A percentile compares a stretch with the other conserved stretches of the same genome.
These are phyloP conservation scores for Platerodrilus igneus DNA, from an alignment of 2,888 invertebrate genomes.

Conservation along the genomic window DNA sequence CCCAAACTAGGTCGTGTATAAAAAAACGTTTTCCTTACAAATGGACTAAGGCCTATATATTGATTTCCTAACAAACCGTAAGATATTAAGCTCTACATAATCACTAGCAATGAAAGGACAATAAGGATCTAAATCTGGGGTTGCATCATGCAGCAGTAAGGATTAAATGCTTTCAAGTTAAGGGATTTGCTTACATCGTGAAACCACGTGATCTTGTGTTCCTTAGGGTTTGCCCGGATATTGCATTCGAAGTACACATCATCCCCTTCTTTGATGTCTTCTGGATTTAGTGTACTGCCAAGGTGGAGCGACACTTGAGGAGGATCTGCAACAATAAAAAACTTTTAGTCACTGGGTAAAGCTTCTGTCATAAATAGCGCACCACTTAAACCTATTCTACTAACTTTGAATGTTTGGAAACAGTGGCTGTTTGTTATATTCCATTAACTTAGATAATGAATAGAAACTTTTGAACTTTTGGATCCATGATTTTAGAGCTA, in stretches of 20 bases:
- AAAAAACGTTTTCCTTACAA: too few species aligned
- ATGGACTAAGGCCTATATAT: too few species aligned
- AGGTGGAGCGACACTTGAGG: slow-evolving; percentile 67
- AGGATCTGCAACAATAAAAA: slow-evolving; percentile 56
- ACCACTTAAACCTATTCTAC: too few species aligned
- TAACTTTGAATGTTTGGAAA: too few species aligned
- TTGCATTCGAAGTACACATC: slow-evolving; percentile 78
- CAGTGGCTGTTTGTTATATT: too few species aligned
- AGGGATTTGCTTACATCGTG: slow-evolving; percentile 62
- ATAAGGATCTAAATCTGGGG: slow-evolving; percentile 28
- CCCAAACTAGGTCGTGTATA: too few species aligned
- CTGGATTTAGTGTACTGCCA: slow-evolving; percentile 69
- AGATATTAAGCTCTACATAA: slow-evolving; percentile 34
- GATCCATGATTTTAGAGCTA: too few species aligned
- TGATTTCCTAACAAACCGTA: too few species aligned
- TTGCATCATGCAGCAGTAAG: slow-evolving; percentile 27
- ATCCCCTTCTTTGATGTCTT: slow-evolving; percentile 75
- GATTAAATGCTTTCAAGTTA: slow-evolving; percentile 22
- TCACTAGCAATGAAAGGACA: slow-evolving; percentile 31
- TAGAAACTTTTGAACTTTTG: too few species aligned
- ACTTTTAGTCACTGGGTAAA: too few species aligned
- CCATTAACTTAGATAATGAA: too few species aligned
- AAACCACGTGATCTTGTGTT: slow-evolving; percentile 72
- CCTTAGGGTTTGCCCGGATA: slow-evolving; percentile 70
- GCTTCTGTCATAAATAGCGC: too few species aligned